Base-by-base conservation (phyloP, 2,797 vertebrate species). In the Acanthurus leucopareius region DNA sequence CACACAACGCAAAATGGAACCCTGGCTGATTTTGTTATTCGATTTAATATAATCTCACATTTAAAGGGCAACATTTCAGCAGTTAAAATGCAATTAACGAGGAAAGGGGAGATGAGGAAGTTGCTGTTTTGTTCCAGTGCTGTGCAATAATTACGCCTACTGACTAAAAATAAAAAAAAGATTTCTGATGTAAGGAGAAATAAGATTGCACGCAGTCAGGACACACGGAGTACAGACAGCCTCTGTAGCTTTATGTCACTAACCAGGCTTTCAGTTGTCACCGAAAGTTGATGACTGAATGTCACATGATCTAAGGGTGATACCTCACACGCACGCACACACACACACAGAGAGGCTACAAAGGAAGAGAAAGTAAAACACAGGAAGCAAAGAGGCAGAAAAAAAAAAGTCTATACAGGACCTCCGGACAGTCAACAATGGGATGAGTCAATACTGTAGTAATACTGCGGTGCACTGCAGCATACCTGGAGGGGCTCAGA, bases 401-500 rank as follows among this genome's bases (percentile, higher is more conserved):
- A 14, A 25, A 49, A 35, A 32, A 13, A 72, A 65, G 83, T 84
- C 70, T 79, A 47, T 7, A 25, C 56, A 62, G 79, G 82, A 68
- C 84, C 75, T 71, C 58, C 1, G 73, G 79, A 77, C 32, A 45
- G 79, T 72, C 82, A 83, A 69, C 67, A 71, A 59, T 47, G 60
- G 77, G 82, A 83, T 86, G 84, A 87, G 90, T 91, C 84, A 88
- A 84, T 76, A 69, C 73, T 80, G 79, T 82, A 79, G 85, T 85
- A 83, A 86, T 47, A 75, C 79, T 68, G 74, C 56, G 88, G 82
- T 73, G 89, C 91, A 88, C 72, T 92, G 91, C 89, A 85, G 90
- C 77, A 85, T 73, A 92, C 88, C 91, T 91, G 87, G 82, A 85
- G 87, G 77, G 87, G 74, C 66, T 88, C 75, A 75, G 84, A 92